Conservation (phyloP, 1,140 invertebrate genomes). For the Spodoptera litura region DNA sequence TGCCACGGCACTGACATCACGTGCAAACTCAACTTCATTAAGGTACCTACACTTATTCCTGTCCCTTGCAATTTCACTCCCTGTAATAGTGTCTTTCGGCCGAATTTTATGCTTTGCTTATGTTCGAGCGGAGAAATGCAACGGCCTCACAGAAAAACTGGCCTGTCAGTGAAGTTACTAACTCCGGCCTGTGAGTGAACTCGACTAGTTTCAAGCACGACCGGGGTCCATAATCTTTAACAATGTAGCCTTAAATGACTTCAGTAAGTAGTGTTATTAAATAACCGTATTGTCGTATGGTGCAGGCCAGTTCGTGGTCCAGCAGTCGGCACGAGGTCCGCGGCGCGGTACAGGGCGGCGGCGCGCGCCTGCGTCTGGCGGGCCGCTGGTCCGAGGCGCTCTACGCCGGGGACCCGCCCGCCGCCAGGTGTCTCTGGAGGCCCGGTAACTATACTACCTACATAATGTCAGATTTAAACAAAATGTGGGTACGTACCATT, state of each 20-base stretch:
- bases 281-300: slow-evolving; percentile 17
- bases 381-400: slow-evolving; percentile 94
- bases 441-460: slow-evolving; percentile 85
- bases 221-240: too few relatives aligned
- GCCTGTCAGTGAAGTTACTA: too few relatives aligned
- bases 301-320: slow-evolving; percentile 92
- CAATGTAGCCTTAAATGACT: too few relatives aligned
- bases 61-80: too few relatives aligned
- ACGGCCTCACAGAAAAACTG: too few relatives aligned
- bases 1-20: slow-evolving; percentile 88
- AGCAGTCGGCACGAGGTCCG: slow-evolving; percentile 92
- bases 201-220: too few relatives aligned
- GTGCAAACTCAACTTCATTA: slow-evolving; percentile 94
- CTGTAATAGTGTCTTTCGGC: too few relatives aligned
- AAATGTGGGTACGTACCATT: too few relatives aligned
- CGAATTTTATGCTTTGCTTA: too few relatives aligned
- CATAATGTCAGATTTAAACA: neutral
- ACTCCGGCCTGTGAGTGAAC: too few relatives aligned
- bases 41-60: slow-evolving; percentile 81
- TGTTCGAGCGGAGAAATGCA: too few relatives aligned
- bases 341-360: slow-evolving; percentile 89
- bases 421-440: slow-evolving; percentile 91
- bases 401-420: slow-evolving; percentile 91
- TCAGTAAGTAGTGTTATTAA: neutral
- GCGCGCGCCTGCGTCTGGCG: slow-evolving; percentile 89